Evolutionary conservation across 2,113 vertebrate species (phyloP).

Genomic region (Pseudorectes ferrugineus): DNA sequence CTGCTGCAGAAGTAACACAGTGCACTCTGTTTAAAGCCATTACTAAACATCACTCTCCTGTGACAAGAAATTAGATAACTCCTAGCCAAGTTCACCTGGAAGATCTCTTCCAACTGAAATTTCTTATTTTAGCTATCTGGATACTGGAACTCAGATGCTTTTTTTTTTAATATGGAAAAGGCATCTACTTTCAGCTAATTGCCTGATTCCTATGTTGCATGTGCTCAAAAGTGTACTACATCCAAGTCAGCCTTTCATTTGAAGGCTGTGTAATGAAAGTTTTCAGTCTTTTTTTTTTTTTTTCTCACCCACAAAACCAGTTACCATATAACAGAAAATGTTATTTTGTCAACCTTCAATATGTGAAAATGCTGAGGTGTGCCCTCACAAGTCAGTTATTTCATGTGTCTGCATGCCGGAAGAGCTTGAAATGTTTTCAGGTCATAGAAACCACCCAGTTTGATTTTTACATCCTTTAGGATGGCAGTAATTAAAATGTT

Average conservation of each 20-base stretch:
- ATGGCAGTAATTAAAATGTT: not conserved
- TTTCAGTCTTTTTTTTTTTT: not conserved
- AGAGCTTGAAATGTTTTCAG: not conserved
- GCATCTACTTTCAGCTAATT: not conserved
- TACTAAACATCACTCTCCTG: not conserved
- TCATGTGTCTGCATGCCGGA: not conserved
- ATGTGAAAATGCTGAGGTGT: not conserved
- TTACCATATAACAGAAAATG: not conserved
- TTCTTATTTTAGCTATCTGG: not conserved
- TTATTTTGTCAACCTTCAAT: not conserved
- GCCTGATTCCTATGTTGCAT: rapidly evolving
- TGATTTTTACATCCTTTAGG: not conserved
- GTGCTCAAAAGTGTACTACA: rapidly evolving
- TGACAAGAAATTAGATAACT: not conserved
- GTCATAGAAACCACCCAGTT: not conserved
- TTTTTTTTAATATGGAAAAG: not conserved
- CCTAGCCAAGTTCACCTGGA: not conserved
- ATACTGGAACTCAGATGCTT: not conserved
- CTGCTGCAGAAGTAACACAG: not conserved
- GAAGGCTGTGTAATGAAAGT: not conserved
- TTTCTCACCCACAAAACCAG: not conserved
- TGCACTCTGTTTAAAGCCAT: not conserved
- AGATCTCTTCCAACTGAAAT: not conserved
- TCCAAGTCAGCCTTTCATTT: not conserved
- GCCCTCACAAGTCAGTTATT: not conserved